These are phyloP conservation scores for Styela plicata DNA, from an alignment of 23 tunicate species.

Conservation along the genomic window DNA sequence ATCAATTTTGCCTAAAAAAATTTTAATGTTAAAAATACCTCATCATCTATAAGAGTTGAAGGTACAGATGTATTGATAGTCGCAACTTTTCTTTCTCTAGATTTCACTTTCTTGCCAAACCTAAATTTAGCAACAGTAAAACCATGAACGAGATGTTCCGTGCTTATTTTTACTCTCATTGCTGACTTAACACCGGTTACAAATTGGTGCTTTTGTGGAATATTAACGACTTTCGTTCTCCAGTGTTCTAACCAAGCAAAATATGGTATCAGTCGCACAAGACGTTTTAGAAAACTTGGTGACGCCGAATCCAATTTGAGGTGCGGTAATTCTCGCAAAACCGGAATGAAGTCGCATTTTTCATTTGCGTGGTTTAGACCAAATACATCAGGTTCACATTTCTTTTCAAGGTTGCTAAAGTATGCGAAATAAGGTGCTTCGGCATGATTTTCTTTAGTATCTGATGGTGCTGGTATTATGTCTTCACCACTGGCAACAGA, in stretches of 20 bases:
- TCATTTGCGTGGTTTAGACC: not conserved
- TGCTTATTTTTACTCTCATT: slow-evolving; percentile 43
- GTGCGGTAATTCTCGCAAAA: not conserved
- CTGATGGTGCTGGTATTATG: not conserved
- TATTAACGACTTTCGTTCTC: slow-evolving; percentile 27
- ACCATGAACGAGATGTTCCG: slow-evolving; percentile 57
- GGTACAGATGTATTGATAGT: not conserved
- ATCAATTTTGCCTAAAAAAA: not conserved
- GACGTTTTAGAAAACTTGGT: slow-evolving; percentile 37
- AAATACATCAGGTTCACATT: not conserved
- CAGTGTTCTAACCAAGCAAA: slow-evolving; percentile 71
- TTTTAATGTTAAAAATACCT: not conserved
- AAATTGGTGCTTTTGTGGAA: not conserved
- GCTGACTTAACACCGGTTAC: slow-evolving; percentile 6
- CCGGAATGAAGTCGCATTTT: not conserved
- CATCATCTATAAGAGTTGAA: not conserved
- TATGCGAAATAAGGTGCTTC: not conserved
- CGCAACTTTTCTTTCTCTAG: not conserved
- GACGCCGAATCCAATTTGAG: slow-evolving; percentile 19
- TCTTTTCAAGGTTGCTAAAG: not conserved
- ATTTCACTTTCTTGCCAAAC: slow-evolving; percentile 29
- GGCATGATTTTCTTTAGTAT: too few relatives aligned
- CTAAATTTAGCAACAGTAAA: slow-evolving; percentile 69
- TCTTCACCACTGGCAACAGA: not conserved
- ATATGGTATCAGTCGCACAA: slow-evolving; percentile 50